Evolutionary conservation across 2,113 vertebrate genomes (phyloP), one percentile per base, ranked within the genome.

Genomic region (Oryctolagus cuniculus): DNA sequence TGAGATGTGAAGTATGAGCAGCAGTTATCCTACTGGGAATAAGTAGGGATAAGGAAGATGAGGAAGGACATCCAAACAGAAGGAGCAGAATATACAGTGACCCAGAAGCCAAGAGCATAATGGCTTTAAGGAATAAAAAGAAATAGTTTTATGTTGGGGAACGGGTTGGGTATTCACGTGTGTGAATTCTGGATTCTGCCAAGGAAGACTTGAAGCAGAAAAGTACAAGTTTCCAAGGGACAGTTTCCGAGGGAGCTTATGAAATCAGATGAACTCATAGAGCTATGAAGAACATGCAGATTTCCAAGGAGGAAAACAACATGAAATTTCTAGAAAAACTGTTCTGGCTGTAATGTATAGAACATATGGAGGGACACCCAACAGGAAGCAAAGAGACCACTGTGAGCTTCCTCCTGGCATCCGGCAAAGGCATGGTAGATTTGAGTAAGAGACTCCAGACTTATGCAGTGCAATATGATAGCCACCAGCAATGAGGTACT

Each of bases 301-400:
- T 19, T 81, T 92, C 63, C 61, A 31, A n/a, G 34, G 73, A 77
- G 24, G 49, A 34, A 89, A 96, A 72, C 64, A 73, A 89, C 44
- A 53, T 66, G 63, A 91, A 49, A 78, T 94, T 93, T 95, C 74
- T 80, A 87, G 81, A 90, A 77, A 73, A 90, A 10, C 29, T 55
- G 81, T 90, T 81, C 34, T 92, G 15, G 17, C 29, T 88, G 6
- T 73, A 16, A 13, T 53, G 19, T 82, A 31, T 7, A 82, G 83
- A 73, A 69, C 29, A 73, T 64, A 86, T 58, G 64, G 25, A 69
- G 77, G 67, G 27, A 63, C 19, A 5, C 24, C 49, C 70, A 73
- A 34, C 1, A 87, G 66, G 72, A 93, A 84, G n/a, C 58, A 87
- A 44, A 73, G 44, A 89, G 9, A 88, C 58, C 79, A 78, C 67